phyloP scores from a whole-genome alignment of 2,113 vertebrate genomes.

The Melanocharis versteri region DNA sequence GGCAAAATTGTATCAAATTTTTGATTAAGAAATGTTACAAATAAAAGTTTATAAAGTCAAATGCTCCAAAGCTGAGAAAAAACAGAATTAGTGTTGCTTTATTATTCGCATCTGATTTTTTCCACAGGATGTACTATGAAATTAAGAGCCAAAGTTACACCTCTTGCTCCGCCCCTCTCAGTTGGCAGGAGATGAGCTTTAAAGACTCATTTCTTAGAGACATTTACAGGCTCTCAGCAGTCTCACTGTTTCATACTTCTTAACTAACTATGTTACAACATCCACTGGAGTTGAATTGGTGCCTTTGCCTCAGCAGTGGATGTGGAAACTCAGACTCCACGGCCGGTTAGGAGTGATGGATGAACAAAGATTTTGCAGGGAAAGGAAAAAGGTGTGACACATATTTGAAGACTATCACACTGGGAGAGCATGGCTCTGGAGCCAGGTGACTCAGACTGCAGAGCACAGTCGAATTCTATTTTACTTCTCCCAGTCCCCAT shows the following conservation, averaged over 20 bases:
- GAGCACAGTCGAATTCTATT: background rate
- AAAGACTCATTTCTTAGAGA: background rate
- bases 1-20: background rate
- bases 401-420: fast-evolving
- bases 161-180: background rate
- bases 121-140: background rate
- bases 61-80: background rate
- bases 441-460: background rate
- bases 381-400: background rate
- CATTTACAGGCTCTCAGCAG: background rate
- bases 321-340: background rate
- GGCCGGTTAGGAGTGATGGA: fast-evolving
- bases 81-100: background rate
- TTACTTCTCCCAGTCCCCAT: background rate
- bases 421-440: background rate
- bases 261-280: background rate
- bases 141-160: background rate
- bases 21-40: background rate
- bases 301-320: background rate
- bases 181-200: background rate
- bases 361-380: background rate
- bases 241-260: background rate
- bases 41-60: background rate
- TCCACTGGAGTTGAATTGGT: background rate
- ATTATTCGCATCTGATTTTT: background rate